phyloP scores from a whole-genome alignment of 2,888 invertebrate genomes.

The Habroteleia sp. region DNA sequence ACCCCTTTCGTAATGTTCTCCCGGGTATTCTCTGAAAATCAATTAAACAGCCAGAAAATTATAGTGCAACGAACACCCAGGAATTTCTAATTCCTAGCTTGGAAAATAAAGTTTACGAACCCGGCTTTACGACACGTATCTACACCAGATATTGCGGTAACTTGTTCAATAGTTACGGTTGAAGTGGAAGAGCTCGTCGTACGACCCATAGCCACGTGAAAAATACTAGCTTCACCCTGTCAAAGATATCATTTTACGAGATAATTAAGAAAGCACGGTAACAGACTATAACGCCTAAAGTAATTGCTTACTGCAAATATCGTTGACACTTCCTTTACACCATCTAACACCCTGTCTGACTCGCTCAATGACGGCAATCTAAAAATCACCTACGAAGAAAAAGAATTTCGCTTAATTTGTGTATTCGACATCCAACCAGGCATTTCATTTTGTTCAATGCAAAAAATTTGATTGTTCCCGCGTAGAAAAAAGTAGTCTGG shows the following conservation, averaged over 20 bases:
- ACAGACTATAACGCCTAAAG: too few species aligned
- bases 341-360: conserved; percentile 82
- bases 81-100: too few species aligned
- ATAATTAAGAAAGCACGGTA: neutral
- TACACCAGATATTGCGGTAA: conserved; percentile 80
- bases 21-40: conserved; percentile 38
- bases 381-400: conserved; percentile 86
- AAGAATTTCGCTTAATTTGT: too few species aligned
- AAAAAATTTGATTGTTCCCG: conserved; percentile 1
- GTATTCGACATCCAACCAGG: too few species aligned
- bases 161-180: conserved; percentile 82
- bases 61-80: neutral
- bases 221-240: conserved; percentile 89
- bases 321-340: conserved; percentile 88
- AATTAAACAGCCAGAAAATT: neutral
- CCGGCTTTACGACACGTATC: conserved; percentile 73
- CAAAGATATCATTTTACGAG: neutral
- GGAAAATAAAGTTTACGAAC: too few species aligned
- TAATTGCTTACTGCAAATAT: conserved; percentile 87
- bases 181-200: conserved; percentile 81
- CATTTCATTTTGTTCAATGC: too few species aligned
- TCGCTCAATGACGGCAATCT: conserved; percentile 89
- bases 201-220: conserved; percentile 84
- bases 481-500: too few species aligned
- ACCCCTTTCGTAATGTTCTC: conserved; percentile 40